Base-by-base conservation (phyloP, 1,140 invertebrate species). In the Drosophila chauvacae region DNA sequence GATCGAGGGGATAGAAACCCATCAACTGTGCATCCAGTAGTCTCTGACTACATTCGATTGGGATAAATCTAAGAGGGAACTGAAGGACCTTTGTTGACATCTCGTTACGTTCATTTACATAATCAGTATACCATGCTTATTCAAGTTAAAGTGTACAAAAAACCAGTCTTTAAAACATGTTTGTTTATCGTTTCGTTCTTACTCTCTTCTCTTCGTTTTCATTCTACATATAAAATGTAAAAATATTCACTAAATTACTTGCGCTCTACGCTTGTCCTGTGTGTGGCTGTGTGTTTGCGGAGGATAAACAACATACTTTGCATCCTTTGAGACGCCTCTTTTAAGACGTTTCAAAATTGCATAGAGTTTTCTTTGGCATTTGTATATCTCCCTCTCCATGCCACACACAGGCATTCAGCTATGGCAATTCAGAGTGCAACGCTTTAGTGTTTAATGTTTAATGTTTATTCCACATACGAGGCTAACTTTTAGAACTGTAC, bases 101-200 rank as follows among this genome's bases (percentile, higher is more conserved):
- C 20, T 56, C 41, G 59, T 81, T 51, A 56, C 35, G 59, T 78
- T 75, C 45, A 73, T 71, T 78, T 74, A 80, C 62, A 84, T 88
- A 88, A 83, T 88, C 76, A 77, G 83, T 88, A 78, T 83, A 83
- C 61, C 61, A 79, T 80, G 80, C 80, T 88, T 86, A 77, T 77
- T 77, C 11, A 87, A 90, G 85, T 85, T 90, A 90, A 90, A 90
- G 85, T 90, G 71, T 90, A 90, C 85, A 90, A 90, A 88, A 90
- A 90, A 85, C 85, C 85, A 90, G 85, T 90, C 85, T 90, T 90
- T 81, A 90, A 90, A 90, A 90, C 74, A 88, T 88, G 45, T 76
- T 85, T 85, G 57, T 70, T 71, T 42, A 70, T 71, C 65, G 48
- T 26, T 70, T 70, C 28, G 23, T 26, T 66, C 41, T 33, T 57